Conservation (phyloP, 1,140 invertebrate genomes). For the Drosophila sucinea region DNA sequence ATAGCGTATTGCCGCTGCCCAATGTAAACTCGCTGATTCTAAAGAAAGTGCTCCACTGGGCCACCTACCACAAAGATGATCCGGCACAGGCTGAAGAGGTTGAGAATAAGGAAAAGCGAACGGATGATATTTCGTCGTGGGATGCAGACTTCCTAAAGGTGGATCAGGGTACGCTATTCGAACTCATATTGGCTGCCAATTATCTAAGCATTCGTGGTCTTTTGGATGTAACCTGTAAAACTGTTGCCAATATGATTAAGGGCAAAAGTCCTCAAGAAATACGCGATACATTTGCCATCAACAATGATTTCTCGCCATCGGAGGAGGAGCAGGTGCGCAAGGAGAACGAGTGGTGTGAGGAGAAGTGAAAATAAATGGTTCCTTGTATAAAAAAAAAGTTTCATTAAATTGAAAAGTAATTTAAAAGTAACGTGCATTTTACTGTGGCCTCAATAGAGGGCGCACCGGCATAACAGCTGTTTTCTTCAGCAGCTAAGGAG, state of each 20-base stretch:
- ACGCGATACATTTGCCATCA: constrained; percentile 99
- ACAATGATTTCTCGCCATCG: constrained; percentile 98
- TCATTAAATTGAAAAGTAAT: background rate
- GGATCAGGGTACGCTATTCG: constrained; percentile 98
- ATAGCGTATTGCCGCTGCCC: constrained; percentile 96
- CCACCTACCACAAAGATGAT: constrained; percentile 95
- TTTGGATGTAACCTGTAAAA: constrained; percentile 99
- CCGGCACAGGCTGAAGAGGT: constrained; percentile 97
- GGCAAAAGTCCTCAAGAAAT: constrained; percentile 99
- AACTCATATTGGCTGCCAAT: constrained; percentile 97
- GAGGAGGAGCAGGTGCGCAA: constrained; percentile 98
- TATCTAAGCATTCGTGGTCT: constrained; percentile 99
- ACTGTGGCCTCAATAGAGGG: background rate
- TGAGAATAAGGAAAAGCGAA: constrained; percentile 98
- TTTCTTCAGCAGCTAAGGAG: too few species aligned
- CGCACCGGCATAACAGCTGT: background rate
- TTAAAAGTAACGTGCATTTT: background rate
- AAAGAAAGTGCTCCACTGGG: constrained; percentile 98
- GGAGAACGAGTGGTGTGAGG: constrained; percentile 99
- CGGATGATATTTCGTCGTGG: constrained; percentile 99
- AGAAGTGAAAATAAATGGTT: constrained; percentile 86
- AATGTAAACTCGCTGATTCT: constrained; percentile 99
- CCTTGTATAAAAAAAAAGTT: background rate
- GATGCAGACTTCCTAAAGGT: constrained; percentile 99
- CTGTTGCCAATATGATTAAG: constrained; percentile 99